Percentiles rank a stretch among this genome's conserved stretches.
Conservation (phyloP, 2,113 vertebrate species). For the Hemibagrus wyckioides region DNA sequence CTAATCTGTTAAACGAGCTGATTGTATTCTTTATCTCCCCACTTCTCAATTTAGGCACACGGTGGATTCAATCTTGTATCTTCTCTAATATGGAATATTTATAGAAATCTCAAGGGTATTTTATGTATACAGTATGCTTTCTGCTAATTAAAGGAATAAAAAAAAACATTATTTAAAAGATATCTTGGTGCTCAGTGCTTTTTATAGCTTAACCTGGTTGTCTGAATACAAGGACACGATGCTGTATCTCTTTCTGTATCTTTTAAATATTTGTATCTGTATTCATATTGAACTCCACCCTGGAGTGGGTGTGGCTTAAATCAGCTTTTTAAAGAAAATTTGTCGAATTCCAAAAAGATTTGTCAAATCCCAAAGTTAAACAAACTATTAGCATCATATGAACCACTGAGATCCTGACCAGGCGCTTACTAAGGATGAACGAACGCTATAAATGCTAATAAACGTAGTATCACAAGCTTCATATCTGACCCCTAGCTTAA, state of each 20-base stretch:
- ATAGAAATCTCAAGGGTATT: conserved; percentile 76
- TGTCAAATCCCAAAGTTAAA: background rate
- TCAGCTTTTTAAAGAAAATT: background rate
- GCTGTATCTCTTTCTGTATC: background rate
- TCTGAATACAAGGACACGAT: background rate
- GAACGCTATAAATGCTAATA: background rate
- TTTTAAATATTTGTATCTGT: background rate
- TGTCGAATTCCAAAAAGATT: background rate
- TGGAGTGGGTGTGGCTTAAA: background rate
- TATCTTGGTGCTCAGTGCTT: conserved; percentile 29
- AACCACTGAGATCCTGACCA: background rate
- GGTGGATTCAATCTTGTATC: conserved; percentile 71
- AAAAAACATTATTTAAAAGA: conserved; percentile 72
- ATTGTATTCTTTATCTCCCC: conserved; percentile 40
- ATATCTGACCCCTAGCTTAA: background rate
- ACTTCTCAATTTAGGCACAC: conserved; percentile 67
- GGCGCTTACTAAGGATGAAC: background rate
- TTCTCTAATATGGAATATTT: conserved; percentile 79
- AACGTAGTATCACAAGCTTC: background rate
- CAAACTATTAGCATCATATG: background rate
- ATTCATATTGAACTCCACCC: background rate
- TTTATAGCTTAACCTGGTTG: background rate
- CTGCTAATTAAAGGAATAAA: conserved; percentile 66
- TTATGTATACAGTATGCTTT: conserved; percentile 79
- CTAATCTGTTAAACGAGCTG: conserved; percentile 70